A percentile compares a stretch with the other conserved stretches of the same genome.
These are phyloP conservation scores for Crambe crambe DNA, from an alignment of 37 sponge, comb jelly and placozoan species.

Conservation along the genomic window DNA sequence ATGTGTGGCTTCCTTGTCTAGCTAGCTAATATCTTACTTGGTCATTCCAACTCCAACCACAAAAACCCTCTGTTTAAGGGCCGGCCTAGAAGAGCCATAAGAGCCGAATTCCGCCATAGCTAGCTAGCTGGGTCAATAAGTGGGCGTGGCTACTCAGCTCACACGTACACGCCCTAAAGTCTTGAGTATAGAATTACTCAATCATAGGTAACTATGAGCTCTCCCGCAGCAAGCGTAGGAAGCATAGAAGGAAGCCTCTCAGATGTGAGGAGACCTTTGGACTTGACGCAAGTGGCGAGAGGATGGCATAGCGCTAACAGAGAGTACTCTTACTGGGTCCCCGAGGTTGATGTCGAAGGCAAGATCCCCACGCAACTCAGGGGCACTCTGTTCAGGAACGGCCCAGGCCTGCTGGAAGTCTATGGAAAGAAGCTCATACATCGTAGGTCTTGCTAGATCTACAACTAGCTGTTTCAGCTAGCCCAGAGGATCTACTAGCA, in stretches of 20 bases:
- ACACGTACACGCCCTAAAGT: neutral
- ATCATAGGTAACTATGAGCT: neutral
- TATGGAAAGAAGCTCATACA: conserved; percentile 82
- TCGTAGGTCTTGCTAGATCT: conserved; percentile 66
- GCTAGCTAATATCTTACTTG: too few species aligned
- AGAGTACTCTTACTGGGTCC: conserved; percentile 80
- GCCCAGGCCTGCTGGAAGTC: conserved; percentile 84
- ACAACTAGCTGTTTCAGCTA: too few species aligned
- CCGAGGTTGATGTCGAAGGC: conserved; percentile 70
- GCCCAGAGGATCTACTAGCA: too few species aligned
- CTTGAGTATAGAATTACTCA: neutral
- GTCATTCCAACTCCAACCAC: conserved; percentile 75
- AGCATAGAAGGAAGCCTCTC: neutral
- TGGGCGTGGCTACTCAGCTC: neutral
- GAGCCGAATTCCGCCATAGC: neutral
- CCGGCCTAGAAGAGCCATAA: neutral
- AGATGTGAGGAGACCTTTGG: conserved; percentile 48
- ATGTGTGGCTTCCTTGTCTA: too few species aligned
- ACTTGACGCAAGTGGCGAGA: conserved; percentile 14
- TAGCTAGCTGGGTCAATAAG: neutral
- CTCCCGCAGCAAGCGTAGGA: neutral
- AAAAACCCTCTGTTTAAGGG: conserved; percentile 10
- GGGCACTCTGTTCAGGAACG: conserved; percentile 85
- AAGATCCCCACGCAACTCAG: conserved; percentile 52
- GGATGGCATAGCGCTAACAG: conserved; percentile 68